Evolutionary conservation across 1,140 invertebrate genomes (phyloP).

Genomic region (Tetragonula clypearis): DNA sequence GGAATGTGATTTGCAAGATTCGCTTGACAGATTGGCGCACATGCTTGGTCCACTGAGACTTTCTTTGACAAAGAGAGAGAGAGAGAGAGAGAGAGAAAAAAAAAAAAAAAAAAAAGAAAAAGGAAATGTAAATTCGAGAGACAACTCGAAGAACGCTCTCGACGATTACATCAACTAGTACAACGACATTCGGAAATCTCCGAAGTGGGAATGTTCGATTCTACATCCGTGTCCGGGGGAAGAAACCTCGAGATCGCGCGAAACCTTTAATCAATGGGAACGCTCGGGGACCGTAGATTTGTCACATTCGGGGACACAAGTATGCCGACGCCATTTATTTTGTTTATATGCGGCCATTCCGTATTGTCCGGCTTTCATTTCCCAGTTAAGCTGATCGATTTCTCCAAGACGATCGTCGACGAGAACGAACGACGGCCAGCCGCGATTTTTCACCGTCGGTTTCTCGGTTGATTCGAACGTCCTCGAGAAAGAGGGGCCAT

Average conservation of each 20-base stretch:
- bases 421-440: neutral
- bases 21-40: constrained; percentile 2
- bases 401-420: neutral
- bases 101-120: too few relatives aligned
- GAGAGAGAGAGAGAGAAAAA: too few relatives aligned
- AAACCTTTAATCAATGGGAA: neutral
- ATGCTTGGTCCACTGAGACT: neutral
- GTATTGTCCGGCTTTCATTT: neutral
- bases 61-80: neutral
- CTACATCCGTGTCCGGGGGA: neutral
- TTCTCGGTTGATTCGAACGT: constrained; percentile 23
- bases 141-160: neutral
- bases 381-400: constrained; percentile 17
- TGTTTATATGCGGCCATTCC: constrained; percentile 61
- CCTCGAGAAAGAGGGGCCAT: constrained; percentile 17
- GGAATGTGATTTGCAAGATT: neutral
- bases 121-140: neutral
- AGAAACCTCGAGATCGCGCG: neutral
- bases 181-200: too few relatives aligned
- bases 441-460: neutral
- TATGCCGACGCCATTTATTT: constrained; percentile 68
- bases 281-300: constrained; percentile 26
- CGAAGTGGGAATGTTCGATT: neutral
- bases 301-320: constrained; percentile 22
- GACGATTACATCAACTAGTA: too few relatives aligned